phyloP scores from a whole-genome alignment of 2,888 invertebrate genomes.

The Eupithecia exiguata region DNA sequence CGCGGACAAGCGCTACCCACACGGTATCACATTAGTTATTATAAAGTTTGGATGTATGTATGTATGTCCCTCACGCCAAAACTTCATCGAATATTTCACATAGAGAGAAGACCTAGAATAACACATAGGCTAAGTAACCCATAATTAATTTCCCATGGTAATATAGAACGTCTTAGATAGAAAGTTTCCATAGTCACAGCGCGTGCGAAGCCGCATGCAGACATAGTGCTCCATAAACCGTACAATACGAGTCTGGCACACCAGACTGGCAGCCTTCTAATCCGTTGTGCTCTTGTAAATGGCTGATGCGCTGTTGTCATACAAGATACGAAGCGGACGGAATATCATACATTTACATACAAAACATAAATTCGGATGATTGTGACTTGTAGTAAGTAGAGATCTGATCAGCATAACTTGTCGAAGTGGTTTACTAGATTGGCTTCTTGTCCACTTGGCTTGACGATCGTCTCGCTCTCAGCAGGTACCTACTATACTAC shows the following conservation, averaged over 20 bases:
- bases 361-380: neutral
- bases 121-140: too few relatives aligned
- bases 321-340: neutral
- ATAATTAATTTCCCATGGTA: too few relatives aligned
- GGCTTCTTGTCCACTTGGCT: neutral
- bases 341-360: slow-evolving; percentile 8
- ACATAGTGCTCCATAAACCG: neutral
- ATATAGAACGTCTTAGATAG: too few relatives aligned
- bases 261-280: slow-evolving; percentile 1
- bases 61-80: neutral
- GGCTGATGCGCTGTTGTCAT: neutral
- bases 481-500: too few relatives aligned
- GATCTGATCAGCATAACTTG: slow-evolving; percentile 8
- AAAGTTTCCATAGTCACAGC: neutral
- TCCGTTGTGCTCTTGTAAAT: neutral
- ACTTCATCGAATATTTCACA: neutral
- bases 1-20: neutral
- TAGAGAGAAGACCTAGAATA: neutral
- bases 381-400: neutral
- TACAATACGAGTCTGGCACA: slow-evolving; percentile 2
- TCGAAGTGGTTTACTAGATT: neutral
- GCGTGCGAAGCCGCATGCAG: neutral
- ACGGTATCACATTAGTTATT: neutral
- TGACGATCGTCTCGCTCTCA: too few relatives aligned
- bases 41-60: neutral